Evolutionary conservation across 92 coral and sea anemone species (phyloP), one percentile per base, ranked within the genome.

Genomic region (Scolanthus callimorphus): DNA sequence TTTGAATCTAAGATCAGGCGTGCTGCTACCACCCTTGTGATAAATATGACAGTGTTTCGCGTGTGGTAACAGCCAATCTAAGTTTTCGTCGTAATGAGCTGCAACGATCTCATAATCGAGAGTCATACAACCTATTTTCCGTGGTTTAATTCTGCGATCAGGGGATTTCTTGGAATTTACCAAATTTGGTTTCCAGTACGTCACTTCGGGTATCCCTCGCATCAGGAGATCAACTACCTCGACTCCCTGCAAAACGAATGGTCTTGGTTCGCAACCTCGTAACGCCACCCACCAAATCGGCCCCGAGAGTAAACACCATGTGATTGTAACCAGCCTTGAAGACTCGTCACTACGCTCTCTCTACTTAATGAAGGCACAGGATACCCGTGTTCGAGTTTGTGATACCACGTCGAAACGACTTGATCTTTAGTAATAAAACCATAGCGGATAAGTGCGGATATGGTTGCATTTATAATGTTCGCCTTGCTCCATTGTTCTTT

Each of bases 191-290:
- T 69, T 12, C 29, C 15, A 27, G 31, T 82, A 82, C 1, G 89
- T 82, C 20, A 57, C 75, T 29, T 76, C 89, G 17, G 74, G 83
- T 13, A 76, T 77, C n/a, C 70, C 75, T 56, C 70, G 49, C 0
- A 82, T 31, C 19, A 82, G 26, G 21, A 39, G 48, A 34, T 82
- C 89, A 9, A 30, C 38, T 13, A 69, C 39, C 44, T 82, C 89
- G 44, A 76, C 89, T 0, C 89, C 89, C 65, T 82, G 89, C 89
- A 82, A 76, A 82, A 70, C 25, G 89, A 82, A 59, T 82, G 88
- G 41, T 81, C 88, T 56, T 81, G 88, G 23, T 68, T 81, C 10
- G 77, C 31, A 8, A 81, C 88, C 31, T 82, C 89, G 24, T 82
- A 82, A 12, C 75, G 70, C 89, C 89, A 82, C 3, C 89, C 89